Evolutionary conservation across 2,888 invertebrate species (phyloP).

Genomic region (Heliconius aoede): DNA sequence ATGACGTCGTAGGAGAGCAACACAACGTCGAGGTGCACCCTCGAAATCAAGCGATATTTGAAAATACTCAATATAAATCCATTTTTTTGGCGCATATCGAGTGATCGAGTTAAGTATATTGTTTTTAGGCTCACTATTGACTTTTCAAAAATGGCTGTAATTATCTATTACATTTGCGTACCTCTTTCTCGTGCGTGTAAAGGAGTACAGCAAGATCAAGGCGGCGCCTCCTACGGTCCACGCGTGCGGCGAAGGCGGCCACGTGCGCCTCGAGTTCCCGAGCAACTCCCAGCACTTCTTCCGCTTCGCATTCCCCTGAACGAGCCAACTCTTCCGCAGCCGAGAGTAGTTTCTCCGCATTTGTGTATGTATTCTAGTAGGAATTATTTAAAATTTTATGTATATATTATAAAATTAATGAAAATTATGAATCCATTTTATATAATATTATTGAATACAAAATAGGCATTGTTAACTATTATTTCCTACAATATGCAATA

Average conservation of each 20-base stretch:
- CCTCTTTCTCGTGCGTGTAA: slow-evolving; percentile 98
- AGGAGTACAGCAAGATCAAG: slow-evolving; percentile 97
- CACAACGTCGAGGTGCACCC: no score
- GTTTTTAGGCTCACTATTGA: no score
- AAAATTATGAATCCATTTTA: no score
- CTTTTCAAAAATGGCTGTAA: neutral
- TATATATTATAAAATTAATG: no score
- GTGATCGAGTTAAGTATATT: no score
- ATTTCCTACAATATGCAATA: no score
- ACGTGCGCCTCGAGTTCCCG: slow-evolving; percentile 97
- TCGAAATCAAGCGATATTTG: no score
- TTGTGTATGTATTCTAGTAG: slow-evolving; percentile 90
- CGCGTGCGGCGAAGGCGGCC: slow-evolving; percentile 95
- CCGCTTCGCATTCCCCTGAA: slow-evolving; percentile 97
- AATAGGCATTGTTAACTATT: no score
- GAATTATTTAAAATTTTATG: neutral
- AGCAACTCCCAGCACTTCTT: slow-evolving; percentile 97
- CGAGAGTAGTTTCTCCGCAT: slow-evolving; percentile 97
- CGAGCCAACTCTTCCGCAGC: slow-evolving; percentile 98
- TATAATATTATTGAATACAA: no score
- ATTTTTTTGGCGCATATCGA: no score
- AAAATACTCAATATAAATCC: no score
- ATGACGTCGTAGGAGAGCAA: no score
- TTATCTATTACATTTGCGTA: slow-evolving; percentile 60
- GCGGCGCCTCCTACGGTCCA: slow-evolving; percentile 94